phyloP scores from a whole-genome alignment of 2,888 invertebrate species.

The Volucella zonaria region DNA sequence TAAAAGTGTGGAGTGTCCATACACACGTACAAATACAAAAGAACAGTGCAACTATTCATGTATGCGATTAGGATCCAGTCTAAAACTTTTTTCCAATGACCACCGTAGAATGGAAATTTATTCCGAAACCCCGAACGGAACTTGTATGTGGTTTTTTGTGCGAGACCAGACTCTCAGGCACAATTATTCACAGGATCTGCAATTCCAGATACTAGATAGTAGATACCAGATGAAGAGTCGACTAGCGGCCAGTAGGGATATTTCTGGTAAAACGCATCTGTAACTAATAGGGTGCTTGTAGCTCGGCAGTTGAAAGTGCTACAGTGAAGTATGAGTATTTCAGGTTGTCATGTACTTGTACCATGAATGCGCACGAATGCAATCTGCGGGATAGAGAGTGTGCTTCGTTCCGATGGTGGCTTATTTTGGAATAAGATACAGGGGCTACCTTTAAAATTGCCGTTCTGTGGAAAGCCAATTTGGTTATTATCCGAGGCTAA shows the following conservation, averaged over 20 bases:
- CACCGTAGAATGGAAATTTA: slow-evolving; percentile 23
- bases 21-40: background rate
- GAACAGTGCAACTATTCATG: background rate
- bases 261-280: slow-evolving; percentile 30
- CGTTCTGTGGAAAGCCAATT: slow-evolving; percentile 22
- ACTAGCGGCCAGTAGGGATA: background rate
- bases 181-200: slow-evolving; percentile 2
- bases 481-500: slow-evolving; percentile 20
- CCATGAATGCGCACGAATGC: background rate
- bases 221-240: too few relatives aligned
- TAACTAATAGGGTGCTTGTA: background rate
- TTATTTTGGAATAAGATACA: background rate
- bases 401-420: background rate
- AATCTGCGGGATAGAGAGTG: background rate
- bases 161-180: background rate
- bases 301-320: background rate
- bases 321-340: background rate
- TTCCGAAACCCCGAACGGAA: slow-evolving; percentile 12
- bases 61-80: background rate
- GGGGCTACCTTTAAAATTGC: slow-evolving; percentile 3
- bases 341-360: background rate
- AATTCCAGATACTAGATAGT: background rate
- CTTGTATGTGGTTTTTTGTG: slow-evolving; percentile 39
- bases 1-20: slow-evolving; percentile 17
- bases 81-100: slow-evolving; percentile 2